A percentile compares a stretch with the other conserved stretches of the same genome.
Conservation (phyloP, 2,113 vertebrate species). For the Gymnocephalus cernua region DNA sequence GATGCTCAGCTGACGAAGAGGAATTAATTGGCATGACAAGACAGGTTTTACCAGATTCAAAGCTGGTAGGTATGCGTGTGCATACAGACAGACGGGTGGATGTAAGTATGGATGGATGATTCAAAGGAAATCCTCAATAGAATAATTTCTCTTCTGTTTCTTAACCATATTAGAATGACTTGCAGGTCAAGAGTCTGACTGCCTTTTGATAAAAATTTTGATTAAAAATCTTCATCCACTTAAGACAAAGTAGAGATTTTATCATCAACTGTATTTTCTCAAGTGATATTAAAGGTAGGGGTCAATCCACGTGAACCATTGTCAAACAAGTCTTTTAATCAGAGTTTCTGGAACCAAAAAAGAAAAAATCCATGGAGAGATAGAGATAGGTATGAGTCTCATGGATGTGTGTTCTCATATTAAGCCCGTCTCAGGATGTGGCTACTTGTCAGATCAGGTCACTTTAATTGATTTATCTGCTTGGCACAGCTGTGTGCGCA, state of each 20-base stretch:
- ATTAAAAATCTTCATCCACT: constrained; percentile 43
- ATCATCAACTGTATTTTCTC: constrained; percentile 23
- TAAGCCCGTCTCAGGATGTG: constrained; percentile 69
- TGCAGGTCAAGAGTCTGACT: constrained; percentile 16
- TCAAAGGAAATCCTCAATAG: not conserved
- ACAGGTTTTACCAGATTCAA: not conserved
- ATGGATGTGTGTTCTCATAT: constrained; percentile 66
- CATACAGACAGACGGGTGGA: not conserved
- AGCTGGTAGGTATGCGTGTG: not conserved
- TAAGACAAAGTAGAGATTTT: constrained; percentile 28
- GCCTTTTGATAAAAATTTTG: constrained; percentile 27
- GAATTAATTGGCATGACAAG: constrained; percentile 12
- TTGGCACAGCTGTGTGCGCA: constrained; percentile 71
- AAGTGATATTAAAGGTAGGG: constrained; percentile 32
- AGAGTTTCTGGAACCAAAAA: constrained; percentile 10
- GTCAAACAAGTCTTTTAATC: constrained; percentile 47
- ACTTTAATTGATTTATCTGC: constrained; percentile 85
- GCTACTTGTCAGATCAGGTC: constrained; percentile 80
- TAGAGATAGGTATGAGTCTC: constrained; percentile 48
- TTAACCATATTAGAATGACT: constrained; percentile 27
- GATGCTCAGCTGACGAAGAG: constrained; percentile 4
- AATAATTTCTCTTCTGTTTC: constrained; percentile 9
- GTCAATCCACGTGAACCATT: constrained; percentile 35
- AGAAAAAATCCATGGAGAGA: constrained; percentile 33
- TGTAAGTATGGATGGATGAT: not conserved